These are phyloP conservation scores for Bilobella aurantiaca DNA, from an alignment of 1,140 invertebrate genomes.

Conservation along the genomic window DNA sequence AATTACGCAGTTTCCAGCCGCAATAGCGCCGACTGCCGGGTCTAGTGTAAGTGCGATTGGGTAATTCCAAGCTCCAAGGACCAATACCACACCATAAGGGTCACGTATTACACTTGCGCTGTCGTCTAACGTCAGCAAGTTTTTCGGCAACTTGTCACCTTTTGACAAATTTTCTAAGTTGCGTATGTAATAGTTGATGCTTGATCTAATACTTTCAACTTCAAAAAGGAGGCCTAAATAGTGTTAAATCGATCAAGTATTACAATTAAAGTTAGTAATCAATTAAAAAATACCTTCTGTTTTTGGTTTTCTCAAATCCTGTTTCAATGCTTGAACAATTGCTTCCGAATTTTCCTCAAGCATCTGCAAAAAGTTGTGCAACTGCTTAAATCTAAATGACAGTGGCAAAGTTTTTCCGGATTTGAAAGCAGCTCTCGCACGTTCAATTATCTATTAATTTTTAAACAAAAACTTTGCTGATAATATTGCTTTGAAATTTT, in stretches of 20 bases:
- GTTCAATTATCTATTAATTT: background rate
- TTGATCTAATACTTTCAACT: conserved; percentile 16
- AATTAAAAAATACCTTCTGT: background rate
- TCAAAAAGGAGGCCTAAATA: conserved; percentile 8
- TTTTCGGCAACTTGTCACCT: conserved; percentile 18
- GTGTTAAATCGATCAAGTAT: too few relatives aligned
- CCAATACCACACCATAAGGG: conserved; percentile 41
- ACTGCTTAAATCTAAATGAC: background rate
- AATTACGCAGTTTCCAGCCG: conserved; percentile 86
- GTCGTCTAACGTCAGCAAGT: conserved; percentile 16
- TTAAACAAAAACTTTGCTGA: too few relatives aligned
- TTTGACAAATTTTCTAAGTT: conserved; percentile 21
- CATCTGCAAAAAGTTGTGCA: background rate
- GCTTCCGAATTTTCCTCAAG: background rate
- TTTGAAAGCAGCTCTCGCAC: background rate
- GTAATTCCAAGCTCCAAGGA: conserved; percentile 74
- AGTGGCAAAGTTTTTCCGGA: background rate
- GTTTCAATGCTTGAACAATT: background rate
- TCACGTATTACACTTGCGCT: conserved; percentile 13
- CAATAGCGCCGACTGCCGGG: conserved; percentile 68
- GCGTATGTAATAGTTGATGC: conserved; percentile 2
- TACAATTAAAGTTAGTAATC: too few relatives aligned
- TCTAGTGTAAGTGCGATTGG: conserved; percentile 69
- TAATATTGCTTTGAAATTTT: background rate
- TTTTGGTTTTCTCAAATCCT: background rate